Percentiles rank a stretch among this genome's conserved stretches.
Conservation (phyloP, 2,113 vertebrate species). For the Rhabdornis inornatus region DNA sequence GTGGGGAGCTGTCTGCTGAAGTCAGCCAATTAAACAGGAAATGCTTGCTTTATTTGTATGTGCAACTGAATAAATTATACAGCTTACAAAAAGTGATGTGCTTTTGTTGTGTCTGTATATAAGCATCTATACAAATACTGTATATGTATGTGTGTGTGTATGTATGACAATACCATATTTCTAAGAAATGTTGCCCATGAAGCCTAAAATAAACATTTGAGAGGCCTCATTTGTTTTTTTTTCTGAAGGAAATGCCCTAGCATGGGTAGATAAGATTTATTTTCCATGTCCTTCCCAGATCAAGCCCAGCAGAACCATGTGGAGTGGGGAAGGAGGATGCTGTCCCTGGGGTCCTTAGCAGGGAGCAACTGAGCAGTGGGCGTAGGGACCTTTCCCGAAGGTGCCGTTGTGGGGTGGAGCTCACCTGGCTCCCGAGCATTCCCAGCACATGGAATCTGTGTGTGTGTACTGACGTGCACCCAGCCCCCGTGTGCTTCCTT, state of each 20-base stretch:
- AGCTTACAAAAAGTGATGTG: background rate
- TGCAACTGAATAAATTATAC: background rate
- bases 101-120: background rate
- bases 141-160: background rate
- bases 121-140: background rate
- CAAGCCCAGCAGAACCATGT: background rate
- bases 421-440: accelerated
- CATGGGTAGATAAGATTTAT: background rate
- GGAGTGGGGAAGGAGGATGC: background rate
- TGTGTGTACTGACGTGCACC: accelerated
- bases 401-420: background rate
- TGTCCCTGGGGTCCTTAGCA: background rate
- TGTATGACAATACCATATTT: background rate
- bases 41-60: background rate
- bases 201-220: background rate
- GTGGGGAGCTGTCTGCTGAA: background rate
- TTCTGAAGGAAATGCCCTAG: background rate
- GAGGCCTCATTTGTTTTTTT: background rate
- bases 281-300: background rate
- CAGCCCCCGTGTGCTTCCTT: background rate
- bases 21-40: background rate
- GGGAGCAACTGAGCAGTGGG: background rate
- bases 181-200: background rate
- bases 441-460: background rate
- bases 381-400: accelerated